These are phyloP conservation scores for Saguinus midas DNA, from an alignment of 2,113 vertebrate species.

Conservation along the genomic window DNA sequence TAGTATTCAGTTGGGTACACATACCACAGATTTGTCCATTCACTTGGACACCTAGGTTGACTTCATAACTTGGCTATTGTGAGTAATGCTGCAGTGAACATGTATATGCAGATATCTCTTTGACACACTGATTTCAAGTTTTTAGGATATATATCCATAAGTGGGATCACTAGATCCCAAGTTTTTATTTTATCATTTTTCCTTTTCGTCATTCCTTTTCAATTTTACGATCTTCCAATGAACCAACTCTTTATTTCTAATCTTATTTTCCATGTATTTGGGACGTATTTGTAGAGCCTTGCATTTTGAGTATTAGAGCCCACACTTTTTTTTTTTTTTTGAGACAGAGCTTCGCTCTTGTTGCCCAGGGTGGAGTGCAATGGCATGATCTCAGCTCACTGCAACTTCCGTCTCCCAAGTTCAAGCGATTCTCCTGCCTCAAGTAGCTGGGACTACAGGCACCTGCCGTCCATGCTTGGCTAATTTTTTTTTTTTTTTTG, in stretches of 20 bases:
- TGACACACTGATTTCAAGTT: neutral
- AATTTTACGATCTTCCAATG: too few relatives aligned
- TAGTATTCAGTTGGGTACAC: neutral
- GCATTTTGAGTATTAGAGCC: neutral
- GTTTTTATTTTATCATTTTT: neutral
- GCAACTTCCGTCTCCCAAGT: too few relatives aligned
- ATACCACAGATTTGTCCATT: neutral
- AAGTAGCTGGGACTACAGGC: too few relatives aligned
- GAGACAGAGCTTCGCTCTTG: too few relatives aligned
- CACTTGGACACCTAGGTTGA: neutral
- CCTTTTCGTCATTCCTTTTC: too few relatives aligned
- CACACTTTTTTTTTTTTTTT: neutral
- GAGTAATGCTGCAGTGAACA: neutral
- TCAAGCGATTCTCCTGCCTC: too few relatives aligned
- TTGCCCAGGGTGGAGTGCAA: too few relatives aligned
- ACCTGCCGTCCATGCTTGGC: too few relatives aligned
- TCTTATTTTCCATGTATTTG: slow-evolving; percentile 30
- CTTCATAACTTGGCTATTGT: neutral
- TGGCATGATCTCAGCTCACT: too few relatives aligned
- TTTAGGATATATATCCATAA: neutral
- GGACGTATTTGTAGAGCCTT: neutral
- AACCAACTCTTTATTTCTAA: neutral
- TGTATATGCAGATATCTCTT: neutral
- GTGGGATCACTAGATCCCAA: neutral
- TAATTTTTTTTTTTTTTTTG: too few relatives aligned